Percentiles rank a stretch among this genome's conserved stretches.
phyloP scores from a whole-genome alignment of 2,113 vertebrate genomes.

The Aptenodytes forsteri region DNA sequence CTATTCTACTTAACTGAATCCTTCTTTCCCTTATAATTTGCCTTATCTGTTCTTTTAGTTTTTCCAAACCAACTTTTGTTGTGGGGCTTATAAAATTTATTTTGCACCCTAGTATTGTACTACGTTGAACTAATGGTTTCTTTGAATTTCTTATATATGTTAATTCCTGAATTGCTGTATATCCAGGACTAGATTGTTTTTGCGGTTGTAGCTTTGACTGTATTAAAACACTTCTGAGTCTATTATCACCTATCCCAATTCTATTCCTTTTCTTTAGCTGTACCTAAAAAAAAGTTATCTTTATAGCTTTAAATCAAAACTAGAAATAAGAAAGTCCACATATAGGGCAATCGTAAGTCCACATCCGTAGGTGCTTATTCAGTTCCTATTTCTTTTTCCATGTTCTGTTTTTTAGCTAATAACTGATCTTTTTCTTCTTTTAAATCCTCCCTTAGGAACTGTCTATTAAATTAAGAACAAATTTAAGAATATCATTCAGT shows the following conservation, averaged over 20 bases:
- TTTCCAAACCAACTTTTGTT: not conserved
- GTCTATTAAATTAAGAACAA: not conserved
- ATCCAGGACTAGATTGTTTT: not conserved
- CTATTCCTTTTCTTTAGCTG: not conserved
- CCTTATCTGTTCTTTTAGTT: not conserved
- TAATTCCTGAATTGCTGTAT: not conserved
- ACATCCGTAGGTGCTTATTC: not conserved
- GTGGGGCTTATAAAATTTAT: not conserved
- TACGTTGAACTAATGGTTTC: not conserved
- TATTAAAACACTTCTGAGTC: not conserved
- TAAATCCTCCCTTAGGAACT: not conserved
- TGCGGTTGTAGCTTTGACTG: not conserved
- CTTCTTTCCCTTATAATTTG: slow-evolving; percentile 19
- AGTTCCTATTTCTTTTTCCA: not conserved
- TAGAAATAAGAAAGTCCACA: not conserved
- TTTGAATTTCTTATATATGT: not conserved
- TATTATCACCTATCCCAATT: not conserved
- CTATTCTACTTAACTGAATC: slow-evolving; percentile 25
- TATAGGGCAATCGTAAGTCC: not conserved
- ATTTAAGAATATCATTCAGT: not conserved
- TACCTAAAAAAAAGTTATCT: not conserved
- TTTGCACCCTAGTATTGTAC: not conserved
- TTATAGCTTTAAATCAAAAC: not conserved
- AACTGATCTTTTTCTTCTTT: not conserved
- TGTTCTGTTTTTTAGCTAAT: not conserved